Conservation (phyloP, 2,888 invertebrate species). For the Pogonocherus hispidulus region DNA sequence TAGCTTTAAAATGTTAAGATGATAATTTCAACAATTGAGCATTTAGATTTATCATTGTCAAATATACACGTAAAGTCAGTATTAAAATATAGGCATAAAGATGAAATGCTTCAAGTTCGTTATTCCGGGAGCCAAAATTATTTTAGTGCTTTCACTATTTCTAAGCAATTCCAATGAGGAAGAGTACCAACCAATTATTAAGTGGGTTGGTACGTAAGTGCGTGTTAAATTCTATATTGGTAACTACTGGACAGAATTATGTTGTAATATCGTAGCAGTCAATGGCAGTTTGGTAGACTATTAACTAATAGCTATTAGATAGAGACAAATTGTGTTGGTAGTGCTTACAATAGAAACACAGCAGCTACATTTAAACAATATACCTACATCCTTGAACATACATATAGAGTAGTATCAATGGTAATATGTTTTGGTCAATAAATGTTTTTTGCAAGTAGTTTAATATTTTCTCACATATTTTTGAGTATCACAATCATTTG, state of each 20-base stretch:
- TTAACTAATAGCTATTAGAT: constrained; percentile 12
- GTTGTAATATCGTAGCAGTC: constrained; percentile 6
- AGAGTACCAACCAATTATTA: too few species aligned
- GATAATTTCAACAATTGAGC: too few species aligned
- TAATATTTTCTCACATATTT: constrained; percentile 5
- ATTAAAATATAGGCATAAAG: too few species aligned
- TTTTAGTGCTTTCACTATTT: too few species aligned
- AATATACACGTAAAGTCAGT: too few species aligned
- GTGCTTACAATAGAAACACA: constrained; percentile 32
- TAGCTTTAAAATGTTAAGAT: too few species aligned
- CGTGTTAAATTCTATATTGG: too few species aligned
- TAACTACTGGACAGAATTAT: constrained; percentile 22
- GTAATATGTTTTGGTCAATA: background rate
- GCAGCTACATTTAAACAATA: constrained; percentile 14
- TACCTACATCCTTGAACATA: background rate
- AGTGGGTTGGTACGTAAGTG: too few species aligned
- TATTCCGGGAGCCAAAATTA: too few species aligned
- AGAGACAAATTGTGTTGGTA: constrained; percentile 12
- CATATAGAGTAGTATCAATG: background rate
- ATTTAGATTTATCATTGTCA: too few species aligned
- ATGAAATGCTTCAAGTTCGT: too few species aligned
- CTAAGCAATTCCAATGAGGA: too few species aligned
- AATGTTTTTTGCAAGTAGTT: background rate
- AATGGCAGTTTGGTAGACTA: constrained; percentile 25
- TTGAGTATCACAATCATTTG: constrained; percentile 19